These are phyloP conservation scores for Sarcophaga variegata DNA, from an alignment of 2,888 invertebrate genomes.

Conservation along the genomic window DNA sequence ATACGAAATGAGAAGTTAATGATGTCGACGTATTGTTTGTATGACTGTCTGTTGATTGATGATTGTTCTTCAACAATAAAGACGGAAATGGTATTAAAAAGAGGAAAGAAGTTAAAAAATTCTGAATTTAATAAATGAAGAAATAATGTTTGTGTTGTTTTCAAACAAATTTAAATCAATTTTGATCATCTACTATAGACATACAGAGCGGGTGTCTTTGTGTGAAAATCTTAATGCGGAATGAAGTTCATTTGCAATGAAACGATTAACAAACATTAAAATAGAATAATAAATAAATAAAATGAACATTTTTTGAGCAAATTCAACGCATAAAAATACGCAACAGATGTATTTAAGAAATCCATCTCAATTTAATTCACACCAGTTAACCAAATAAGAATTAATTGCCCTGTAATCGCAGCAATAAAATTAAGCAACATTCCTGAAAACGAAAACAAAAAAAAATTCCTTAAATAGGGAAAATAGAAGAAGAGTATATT, in stretches of 20 bases:
- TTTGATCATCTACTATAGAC: no score
- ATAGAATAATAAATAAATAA: conserved; percentile 2
- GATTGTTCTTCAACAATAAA: conserved; percentile 31
- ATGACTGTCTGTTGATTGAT: conserved; percentile 49
- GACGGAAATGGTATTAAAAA: background rate
- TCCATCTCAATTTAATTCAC: background rate
- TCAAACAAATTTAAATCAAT: conserved; percentile 5
- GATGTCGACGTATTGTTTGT: conserved; percentile 29
- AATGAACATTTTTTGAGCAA: conserved; percentile 11
- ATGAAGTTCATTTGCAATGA: background rate
- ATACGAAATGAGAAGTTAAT: conserved; percentile 44
- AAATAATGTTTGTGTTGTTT: background rate
- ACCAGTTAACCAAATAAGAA: conserved; percentile 48
- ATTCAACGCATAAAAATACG: conserved; percentile 29
- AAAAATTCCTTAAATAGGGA: background rate
- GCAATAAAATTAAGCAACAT: conserved; percentile 33
- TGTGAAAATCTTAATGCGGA: background rate
- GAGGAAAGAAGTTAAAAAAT: background rate
- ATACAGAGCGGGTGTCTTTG: no score
- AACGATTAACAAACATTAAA: background rate
- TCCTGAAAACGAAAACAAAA: background rate
- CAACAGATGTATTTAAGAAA: conserved; percentile 30
- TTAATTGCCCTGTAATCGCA: conserved; percentile 62
- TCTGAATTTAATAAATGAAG: conserved; percentile 38
- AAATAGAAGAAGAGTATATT: background rate